Evolutionary conservation across 1,140 invertebrate species (phyloP).

Genomic region (Saccostrea cuccullata): DNA sequence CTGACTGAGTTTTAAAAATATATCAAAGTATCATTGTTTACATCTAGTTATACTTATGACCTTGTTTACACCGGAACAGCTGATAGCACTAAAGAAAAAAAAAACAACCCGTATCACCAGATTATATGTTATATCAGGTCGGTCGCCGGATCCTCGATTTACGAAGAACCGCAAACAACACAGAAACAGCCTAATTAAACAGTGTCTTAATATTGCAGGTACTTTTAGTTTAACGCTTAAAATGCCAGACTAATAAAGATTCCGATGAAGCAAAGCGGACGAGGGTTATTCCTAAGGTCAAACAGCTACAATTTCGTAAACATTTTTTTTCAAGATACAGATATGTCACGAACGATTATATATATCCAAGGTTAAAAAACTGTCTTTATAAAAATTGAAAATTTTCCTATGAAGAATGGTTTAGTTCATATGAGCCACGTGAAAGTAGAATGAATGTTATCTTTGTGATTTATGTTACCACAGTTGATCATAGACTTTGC

Average conservation of each 20-base stretch:
- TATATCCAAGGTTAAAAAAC: background rate
- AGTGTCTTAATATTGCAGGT: background rate
- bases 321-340: background rate
- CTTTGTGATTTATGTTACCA: too few species aligned
- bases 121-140: background rate
- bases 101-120: background rate
- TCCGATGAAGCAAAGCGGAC: constrained; percentile 22
- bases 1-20: too few species aligned
- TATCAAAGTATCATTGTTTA: background rate
- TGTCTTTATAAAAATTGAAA: background rate
- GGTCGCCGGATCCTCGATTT: background rate
- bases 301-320: background rate
- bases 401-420: background rate
- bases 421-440: too few species aligned
- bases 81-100: background rate
- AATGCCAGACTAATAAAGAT: background rate
- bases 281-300: background rate
- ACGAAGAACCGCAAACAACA: background rate
- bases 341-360: too few species aligned
- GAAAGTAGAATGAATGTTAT: too few species aligned
- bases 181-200: constrained; percentile 5
- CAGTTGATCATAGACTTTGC: too few species aligned
- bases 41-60: background rate
- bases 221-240: background rate
- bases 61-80: background rate